Conservation (phyloP, 2,888 invertebrate species). For the Sinotaia quadrata region DNA sequence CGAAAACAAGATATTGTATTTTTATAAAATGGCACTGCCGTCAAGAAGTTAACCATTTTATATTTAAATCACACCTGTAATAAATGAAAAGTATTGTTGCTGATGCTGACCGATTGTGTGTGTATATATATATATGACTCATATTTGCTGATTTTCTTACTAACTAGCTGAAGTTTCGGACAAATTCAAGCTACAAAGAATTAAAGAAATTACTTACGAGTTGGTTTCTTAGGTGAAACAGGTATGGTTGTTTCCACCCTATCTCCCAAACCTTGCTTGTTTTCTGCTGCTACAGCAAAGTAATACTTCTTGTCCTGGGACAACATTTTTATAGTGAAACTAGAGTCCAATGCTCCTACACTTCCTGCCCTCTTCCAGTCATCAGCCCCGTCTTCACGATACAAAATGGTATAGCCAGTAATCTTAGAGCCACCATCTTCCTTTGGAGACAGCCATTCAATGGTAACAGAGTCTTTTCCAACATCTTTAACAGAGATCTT, state of each 20-base stretch:
- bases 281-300: slow-evolving; percentile 70
- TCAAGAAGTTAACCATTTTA: no score
- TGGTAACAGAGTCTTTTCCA: slow-evolving; percentile 57
- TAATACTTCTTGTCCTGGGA: slow-evolving; percentile 64
- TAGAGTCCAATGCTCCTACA: slow-evolving; percentile 53
- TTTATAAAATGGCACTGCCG: no score
- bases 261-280: slow-evolving; percentile 59
- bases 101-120: no score
- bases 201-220: slow-evolving; percentile 40
- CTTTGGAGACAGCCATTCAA: slow-evolving; percentile 65
- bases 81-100: no score
- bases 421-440: slow-evolving; percentile 65
- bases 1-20: no score
- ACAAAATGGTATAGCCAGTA: slow-evolving; percentile 58
- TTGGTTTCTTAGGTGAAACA: slow-evolving; percentile 53
- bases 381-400: slow-evolving; percentile 49
- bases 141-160: no score
- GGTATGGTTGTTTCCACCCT: slow-evolving; percentile 53
- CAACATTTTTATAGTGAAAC: slow-evolving; percentile 57
- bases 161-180: no score
- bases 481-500: slow-evolving; percentile 55
- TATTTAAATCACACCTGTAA: no score
- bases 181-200: no score
- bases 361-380: slow-evolving; percentile 58
- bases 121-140: no score